Evolutionary conservation across 1,140 invertebrate species (phyloP), one percentile per base, ranked within the genome.

Genomic region (Protaetia brevitarsis): DNA sequence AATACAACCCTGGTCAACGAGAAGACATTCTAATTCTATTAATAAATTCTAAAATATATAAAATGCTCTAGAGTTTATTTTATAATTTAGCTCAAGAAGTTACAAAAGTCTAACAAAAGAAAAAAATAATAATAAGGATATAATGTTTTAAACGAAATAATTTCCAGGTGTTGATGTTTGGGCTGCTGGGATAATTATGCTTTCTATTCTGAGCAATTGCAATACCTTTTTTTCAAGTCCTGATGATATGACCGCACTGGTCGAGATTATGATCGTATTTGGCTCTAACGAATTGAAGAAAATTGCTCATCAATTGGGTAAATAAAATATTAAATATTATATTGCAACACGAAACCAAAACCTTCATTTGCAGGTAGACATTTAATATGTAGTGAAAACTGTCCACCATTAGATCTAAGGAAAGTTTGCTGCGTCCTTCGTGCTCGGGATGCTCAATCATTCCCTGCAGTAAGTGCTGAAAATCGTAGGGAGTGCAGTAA

Each of bases 101-200:
- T n/a, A 19, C 13, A 64, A 30, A n/a, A 30, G 28, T 7, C 19
- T 27, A 51, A 67, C 13, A 28, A 61, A 30, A 37, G 37, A 41
- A 41, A 63, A 63, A 41, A 2, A 2, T 63, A 36, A 34, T 23
- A 4, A 69, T 63, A 2, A 31, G n/a, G 28, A 60, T 59, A 34
- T 66, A 26, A 51, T 29, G 7, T 64, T 62, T 68, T 8, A 7
- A 8, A 11, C 19, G n/a, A n/a, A n/a, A 51, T 51, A 7, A 11
- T 66, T 60, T 69, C 30, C 80, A 83, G 91, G 90, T 69, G 89
- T 97, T 66, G 94, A 97, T 81, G 84, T 95, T 63, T 96, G 94
- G 94, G 91, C 94, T 30, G 86, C 87, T 36, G 94, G 94, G 31
- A 88, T 96, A 3, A 94, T 96, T 65, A 86, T 96, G 72, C 77